Percentiles rank a stretch among this genome's conserved stretches.
phyloP scores from a whole-genome alignment of 2,888 invertebrate species.

The Erebia ligea region DNA sequence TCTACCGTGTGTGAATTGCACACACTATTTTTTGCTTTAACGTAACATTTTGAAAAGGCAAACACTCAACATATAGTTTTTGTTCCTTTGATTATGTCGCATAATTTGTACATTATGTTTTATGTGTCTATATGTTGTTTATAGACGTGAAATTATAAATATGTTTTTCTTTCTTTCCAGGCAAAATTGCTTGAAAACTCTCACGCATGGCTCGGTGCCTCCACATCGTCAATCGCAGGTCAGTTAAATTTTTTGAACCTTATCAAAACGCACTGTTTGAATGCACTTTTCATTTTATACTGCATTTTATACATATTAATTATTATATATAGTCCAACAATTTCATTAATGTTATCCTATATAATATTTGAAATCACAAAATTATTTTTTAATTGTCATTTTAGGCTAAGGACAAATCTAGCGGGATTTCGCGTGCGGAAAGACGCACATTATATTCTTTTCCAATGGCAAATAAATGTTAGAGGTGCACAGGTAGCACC shows the following conservation, averaged over 20 bases:
- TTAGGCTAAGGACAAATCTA: no score
- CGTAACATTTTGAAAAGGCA: no score
- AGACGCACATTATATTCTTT: no score
- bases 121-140: neutral
- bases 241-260: slow-evolving; percentile 75
- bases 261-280: neutral
- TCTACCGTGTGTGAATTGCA: no score
- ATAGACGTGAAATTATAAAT: slow-evolving; percentile 10
- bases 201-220: slow-evolving; percentile 95
- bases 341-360: neutral
- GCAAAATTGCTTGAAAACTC: slow-evolving; percentile 96
- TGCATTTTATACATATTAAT: neutral
- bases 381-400: no score
- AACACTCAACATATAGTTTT: no score
- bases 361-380: neutral
- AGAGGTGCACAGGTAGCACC: no score
- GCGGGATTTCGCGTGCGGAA: no score
- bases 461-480: no score
- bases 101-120: no score
- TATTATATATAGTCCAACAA: slow-evolving; percentile 12
- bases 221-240: slow-evolving; percentile 95
- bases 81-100: no score
- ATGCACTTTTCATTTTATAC: neutral
- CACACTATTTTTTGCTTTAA: no score
- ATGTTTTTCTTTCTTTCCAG: slow-evolving; percentile 78